Evolutionary conservation across 2,888 invertebrate species (phyloP), one percentile per base, ranked within the genome.

Genomic region (Catocala nupta): DNA sequence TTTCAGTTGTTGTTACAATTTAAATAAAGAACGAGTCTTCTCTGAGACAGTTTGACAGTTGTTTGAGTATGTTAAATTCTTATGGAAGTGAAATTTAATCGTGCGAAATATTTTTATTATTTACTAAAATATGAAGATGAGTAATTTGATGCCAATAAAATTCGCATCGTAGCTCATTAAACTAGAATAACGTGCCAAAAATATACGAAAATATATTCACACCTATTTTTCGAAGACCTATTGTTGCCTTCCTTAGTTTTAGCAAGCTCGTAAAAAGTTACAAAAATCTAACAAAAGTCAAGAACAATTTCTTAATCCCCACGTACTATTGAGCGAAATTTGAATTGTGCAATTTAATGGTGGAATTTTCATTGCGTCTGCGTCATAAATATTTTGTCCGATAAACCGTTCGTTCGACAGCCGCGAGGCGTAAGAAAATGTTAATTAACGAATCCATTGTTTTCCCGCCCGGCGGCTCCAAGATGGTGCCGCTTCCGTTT

Each of bases 401-500:
- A 94, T 94, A 94, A 93, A 93, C 92, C 92, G 92, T 94, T 92
- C 90, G 93, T 93, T 93, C 94, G 94, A 93, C 93, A 93, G 94
- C 93, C 94, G 91, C 92, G 92, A 93, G 93, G 94, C 94, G 94
- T 95, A 96, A 96, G 96, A 96, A 96, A 96, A 96, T 96, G 96
- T 96, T 96, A 96, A 96, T 96, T 96, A 96, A 96, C 96, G 95
- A 95, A 95, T 94, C 96, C 95, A 96, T 96, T 96, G 96, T 96
- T 96, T 95, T 94, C 92, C 92, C 94, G 94, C 94, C 94, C 94
- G 95, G 93, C 94, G 95, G 94, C 92, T 90, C 93, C 94, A 94
- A 94, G 94, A 93, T 92, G 94, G 94, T 94, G 93, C 92, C 93
- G 93, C 91, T 93, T 94, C 94, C 94, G 93, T 89, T 92, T 93